A percentile compares a stretch with the other conserved stretches of the same genome.
Conservation (phyloP, 2,888 invertebrate genomes). For the Ptychoptera albimana region DNA sequence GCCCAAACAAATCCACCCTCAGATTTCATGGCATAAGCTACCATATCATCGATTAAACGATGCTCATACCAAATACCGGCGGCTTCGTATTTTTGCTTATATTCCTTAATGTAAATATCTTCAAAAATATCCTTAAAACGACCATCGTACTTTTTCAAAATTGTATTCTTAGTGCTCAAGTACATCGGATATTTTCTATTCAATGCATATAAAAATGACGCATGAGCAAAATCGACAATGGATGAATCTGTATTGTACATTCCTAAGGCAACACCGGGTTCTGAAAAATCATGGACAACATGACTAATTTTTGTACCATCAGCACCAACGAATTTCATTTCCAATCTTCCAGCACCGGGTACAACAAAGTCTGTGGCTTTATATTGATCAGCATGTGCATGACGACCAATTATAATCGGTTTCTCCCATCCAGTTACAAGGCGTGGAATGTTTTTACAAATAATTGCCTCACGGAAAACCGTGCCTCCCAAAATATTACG, state of each 20-base stretch:
- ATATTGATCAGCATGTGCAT: conserved; percentile 96
- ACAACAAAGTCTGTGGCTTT: conserved; percentile 95
- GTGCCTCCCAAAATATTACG: conserved; percentile 67
- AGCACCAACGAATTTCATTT: conserved; percentile 63
- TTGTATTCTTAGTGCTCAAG: conserved; percentile 93
- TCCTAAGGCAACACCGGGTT: conserved; percentile 80
- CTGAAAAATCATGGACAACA: conserved; percentile 70
- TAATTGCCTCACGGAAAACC: conserved; percentile 70
- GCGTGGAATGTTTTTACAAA: conserved; percentile 87
- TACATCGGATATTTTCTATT: conserved; percentile 76
- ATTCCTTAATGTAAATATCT: conserved; percentile 80
- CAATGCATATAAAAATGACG: conserved; percentile 83
- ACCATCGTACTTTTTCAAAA: conserved; percentile 90
- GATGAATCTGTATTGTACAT: conserved; percentile 96
- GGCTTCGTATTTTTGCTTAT: conserved; percentile 69
- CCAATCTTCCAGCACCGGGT: conserved; percentile 76
- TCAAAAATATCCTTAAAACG: conserved; percentile 96
- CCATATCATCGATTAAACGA: conserved; percentile 97
- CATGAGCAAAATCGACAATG: conserved; percentile 86
- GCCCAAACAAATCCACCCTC: conserved; percentile 99
- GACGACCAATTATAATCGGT: conserved; percentile 96
- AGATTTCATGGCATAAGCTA: conserved; percentile 93
- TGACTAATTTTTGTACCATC: conserved; percentile 46
- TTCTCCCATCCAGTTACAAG: conserved; percentile 90
- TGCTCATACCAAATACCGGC: conserved; percentile 95